Percentiles rank a stretch among this genome's conserved stretches.
Evolutionary conservation across 2,888 invertebrate species (phyloP).

Genomic region (Corythucha ciliata): DNA sequence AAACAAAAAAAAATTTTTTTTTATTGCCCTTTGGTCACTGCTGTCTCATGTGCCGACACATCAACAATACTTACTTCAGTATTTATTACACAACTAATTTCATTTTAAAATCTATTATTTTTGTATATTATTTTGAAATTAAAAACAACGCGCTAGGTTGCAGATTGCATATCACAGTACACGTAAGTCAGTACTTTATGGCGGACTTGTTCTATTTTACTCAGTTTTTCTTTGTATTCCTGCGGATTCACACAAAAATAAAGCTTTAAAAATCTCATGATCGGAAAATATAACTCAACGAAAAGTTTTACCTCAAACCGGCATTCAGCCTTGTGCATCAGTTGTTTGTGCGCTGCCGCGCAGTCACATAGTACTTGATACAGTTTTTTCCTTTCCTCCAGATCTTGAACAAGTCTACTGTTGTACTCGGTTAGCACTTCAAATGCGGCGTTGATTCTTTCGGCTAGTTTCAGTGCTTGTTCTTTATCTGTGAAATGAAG

Average conservation of each 20-base stretch:
- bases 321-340: constrained; percentile 75
- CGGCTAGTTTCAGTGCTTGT: constrained; percentile 65
- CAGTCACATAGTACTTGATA: constrained; percentile 81
- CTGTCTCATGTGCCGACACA: too few relatives aligned
- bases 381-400: constrained; percentile 80
- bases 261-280: not conserved
- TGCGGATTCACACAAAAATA: constrained; percentile 41
- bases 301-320: constrained; percentile 63
- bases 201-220: constrained; percentile 75
- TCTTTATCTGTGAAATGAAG: constrained; percentile 55
- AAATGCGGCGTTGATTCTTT: constrained; percentile 81
- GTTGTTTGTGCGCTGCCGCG: constrained; percentile 73
- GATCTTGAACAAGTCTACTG: constrained; percentile 69
- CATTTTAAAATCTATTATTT: too few relatives aligned
- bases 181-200: too few relatives aligned
- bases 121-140: too few relatives aligned
- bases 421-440: constrained; percentile 82
- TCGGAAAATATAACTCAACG: not conserved
- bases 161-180: too few relatives aligned
- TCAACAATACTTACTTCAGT: too few relatives aligned
- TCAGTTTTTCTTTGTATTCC: constrained; percentile 86
- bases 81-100: too few relatives aligned
- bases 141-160: too few relatives aligned
- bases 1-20: too few relatives aligned
- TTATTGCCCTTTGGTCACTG: too few relatives aligned